phyloP scores from a whole-genome alignment of 2,113 vertebrate species.

The Rhinichthys klamathensis region DNA sequence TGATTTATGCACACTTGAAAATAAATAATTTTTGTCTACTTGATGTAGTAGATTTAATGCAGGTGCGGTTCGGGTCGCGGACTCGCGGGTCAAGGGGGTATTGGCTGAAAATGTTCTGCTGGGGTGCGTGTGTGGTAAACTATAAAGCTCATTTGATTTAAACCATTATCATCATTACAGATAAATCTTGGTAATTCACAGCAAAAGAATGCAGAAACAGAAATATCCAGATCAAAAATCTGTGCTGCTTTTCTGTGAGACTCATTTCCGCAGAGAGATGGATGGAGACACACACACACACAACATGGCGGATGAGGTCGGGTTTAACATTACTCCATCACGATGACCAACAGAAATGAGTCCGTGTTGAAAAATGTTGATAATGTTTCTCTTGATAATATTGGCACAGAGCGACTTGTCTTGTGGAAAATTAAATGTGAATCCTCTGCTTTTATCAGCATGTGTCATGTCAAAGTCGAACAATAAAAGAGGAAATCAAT shows the following conservation, averaged over 20 bases:
- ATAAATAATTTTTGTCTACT: too few species aligned
- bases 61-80: too few species aligned
- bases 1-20: too few species aligned
- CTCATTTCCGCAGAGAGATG: background rate
- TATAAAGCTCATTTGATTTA: background rate
- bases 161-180: background rate
- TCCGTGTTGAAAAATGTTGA: background rate
- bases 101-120: background rate
- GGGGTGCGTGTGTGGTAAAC: background rate
- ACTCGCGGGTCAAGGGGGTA: too few species aligned
- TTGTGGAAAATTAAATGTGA: background rate
- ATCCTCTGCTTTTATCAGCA: background rate
- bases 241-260: background rate
- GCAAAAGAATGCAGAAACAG: background rate
- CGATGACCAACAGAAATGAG: background rate
- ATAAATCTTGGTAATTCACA: background rate
- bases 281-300: background rate
- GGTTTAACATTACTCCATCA: background rate
- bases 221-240: background rate
- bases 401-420: too few species aligned
- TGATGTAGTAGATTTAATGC: too few species aligned
- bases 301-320: background rate
- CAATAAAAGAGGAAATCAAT: constrained; percentile 37
- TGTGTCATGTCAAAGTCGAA: constrained; percentile 11
- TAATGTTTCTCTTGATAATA: background rate